Conservation (phyloP, 2,888 invertebrate species). For the Leptinotarsa peninsularis region DNA sequence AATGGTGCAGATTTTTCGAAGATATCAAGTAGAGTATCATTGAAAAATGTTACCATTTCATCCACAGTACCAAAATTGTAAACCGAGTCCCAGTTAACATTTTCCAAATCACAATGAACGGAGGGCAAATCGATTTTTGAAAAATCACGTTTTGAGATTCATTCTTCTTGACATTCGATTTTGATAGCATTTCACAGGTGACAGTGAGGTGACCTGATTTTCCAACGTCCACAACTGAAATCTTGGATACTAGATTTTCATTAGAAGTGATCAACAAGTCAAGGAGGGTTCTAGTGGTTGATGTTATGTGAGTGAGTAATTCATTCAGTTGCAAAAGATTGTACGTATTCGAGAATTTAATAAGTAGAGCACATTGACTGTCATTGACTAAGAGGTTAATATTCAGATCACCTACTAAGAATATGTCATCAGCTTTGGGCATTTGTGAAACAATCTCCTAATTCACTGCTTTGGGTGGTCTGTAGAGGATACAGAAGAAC, state of each 20-base stretch:
- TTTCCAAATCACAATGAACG: too few species aligned
- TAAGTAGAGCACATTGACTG: background rate
- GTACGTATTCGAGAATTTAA: background rate
- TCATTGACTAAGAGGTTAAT: background rate
- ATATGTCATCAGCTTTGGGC: background rate
- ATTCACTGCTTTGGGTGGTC: background rate
- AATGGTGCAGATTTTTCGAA: too few species aligned
- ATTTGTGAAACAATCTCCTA: background rate
- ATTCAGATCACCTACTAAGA: too few species aligned
- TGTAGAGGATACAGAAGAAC: background rate
- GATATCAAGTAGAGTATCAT: too few species aligned
- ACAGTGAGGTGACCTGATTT: background rate
- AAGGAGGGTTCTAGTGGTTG: background rate
- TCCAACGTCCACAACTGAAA: background rate
- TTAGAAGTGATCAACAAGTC: background rate
- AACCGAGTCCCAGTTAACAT: too few species aligned
- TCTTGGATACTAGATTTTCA: background rate
- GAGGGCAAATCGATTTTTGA: background rate
- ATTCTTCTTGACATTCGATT: background rate
- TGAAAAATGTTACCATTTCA: too few species aligned
- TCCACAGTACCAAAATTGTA: too few species aligned
- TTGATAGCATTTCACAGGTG: background rate
- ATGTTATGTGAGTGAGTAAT: background rate
- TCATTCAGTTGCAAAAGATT: background rate
- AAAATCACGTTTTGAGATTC: background rate